Base-by-base conservation (phyloP, 2,888 invertebrate genomes). In the Uropetala carovei region DNA sequence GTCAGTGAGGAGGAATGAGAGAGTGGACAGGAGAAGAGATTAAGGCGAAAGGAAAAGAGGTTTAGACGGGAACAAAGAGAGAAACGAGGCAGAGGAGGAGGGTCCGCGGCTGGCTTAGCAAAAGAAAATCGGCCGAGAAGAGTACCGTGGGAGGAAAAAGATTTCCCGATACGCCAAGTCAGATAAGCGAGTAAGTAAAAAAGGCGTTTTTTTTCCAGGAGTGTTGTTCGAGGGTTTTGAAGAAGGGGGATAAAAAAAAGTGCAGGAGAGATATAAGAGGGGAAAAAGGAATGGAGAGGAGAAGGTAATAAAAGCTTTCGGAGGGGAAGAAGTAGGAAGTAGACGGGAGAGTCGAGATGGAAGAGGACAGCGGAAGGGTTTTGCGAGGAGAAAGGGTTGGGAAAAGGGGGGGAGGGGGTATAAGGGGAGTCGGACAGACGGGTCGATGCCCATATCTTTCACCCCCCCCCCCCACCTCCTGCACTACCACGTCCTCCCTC, bases 371-470 rank as follows among this genome's bases (percentile, higher is more conserved):
- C 10, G 75, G 75, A 27, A 75, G 75, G 43, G 43, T 43, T 43
- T 43, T 43, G 43, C 43, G 43, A 43, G 43, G 43, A 43, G 5
- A 68, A 22, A 68, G 68, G 68, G 43, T 43, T 43, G 43, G 11
- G 68, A 14, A 64, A n/a, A 64, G 64, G 64, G 18, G 64, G 68
- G 9, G 22, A 22, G 64, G 14, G 64, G 0, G 64, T n/a, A n/a
- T 5, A 64, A n/a, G n/a, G 75, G 22, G 75, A 75, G 75, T 75
- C 75, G 22, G 43, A 27, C 64, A 27, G 89, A 64, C 89, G 89
- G 89, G 89, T 89, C 89, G 89, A 89, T 89, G 89, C 43, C 64
- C 89, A 64, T 64, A 89, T 89, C 89, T 30, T 60, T 68, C 89
- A 89, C 60, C 89, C 89, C 89, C 60, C 58, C 30, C 75, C n/a